phyloP scores from a whole-genome alignment of 2,113 vertebrate genomes.

The pig (Sus scrofa) region DNA sequence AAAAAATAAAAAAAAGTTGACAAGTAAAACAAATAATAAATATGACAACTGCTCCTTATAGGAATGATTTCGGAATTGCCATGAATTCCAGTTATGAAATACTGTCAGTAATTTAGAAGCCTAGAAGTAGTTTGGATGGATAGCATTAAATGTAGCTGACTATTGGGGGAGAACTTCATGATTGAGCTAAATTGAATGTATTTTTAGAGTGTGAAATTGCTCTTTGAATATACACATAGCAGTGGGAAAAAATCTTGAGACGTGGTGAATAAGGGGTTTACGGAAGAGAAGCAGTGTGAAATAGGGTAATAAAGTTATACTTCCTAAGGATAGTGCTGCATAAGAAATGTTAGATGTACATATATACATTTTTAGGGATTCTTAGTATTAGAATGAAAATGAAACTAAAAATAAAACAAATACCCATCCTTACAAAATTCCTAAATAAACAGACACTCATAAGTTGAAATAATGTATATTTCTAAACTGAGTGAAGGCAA shows the following conservation, averaged over 20 bases:
- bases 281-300: neutral
- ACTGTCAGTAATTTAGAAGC: neutral
- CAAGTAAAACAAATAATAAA: neutral
- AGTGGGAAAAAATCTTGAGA: neutral
- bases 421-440: neutral
- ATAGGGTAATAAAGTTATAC: neutral
- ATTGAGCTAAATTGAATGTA: neutral
- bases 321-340: neutral
- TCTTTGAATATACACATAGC: neutral
- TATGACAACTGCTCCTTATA: neutral
- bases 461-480: neutral
- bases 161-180: neutral
- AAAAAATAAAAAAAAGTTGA: neutral
- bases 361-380: neutral
- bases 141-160: neutral
- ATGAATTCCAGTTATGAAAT: conserved; percentile 26
- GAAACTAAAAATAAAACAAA: neutral
- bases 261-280: neutral
- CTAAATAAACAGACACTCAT: neutral
- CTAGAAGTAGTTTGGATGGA: neutral
- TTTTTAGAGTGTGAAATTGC: neutral
- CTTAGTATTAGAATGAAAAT: neutral
- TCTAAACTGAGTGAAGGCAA: neutral
- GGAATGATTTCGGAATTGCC: neutral
- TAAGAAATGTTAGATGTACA: neutral